A percentile compares a stretch with the other conserved stretches of the same genome.
phyloP scores from a whole-genome alignment of 2,797 vertebrate species.

The Bucorvus abyssinicus region DNA sequence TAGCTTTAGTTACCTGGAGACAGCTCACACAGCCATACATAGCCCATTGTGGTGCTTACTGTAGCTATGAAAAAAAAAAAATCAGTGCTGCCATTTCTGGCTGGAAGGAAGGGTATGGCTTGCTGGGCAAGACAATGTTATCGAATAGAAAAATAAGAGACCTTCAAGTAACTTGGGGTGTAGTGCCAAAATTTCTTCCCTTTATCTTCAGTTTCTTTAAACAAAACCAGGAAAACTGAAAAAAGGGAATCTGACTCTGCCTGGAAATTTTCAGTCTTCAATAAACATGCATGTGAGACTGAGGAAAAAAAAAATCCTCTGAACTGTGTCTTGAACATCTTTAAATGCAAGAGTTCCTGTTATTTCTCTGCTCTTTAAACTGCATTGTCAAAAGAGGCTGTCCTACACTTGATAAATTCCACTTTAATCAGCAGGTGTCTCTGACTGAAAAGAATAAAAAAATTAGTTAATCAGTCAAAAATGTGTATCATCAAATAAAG shows the following conservation, averaged over 20 bases:
- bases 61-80: background rate
- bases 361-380: background rate
- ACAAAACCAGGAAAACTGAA: background rate
- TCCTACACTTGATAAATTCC: conserved; percentile 11
- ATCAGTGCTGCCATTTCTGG: background rate
- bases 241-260: background rate
- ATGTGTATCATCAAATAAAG: conserved; percentile 21
- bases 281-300: accelerated
- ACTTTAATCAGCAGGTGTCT: conserved; percentile 28
- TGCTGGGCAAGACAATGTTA: background rate
- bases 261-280: background rate
- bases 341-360: background rate
- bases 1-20: background rate
- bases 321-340: background rate
- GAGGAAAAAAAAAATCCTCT: background rate
- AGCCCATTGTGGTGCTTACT: background rate
- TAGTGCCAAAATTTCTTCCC: background rate
- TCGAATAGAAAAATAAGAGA: background rate
- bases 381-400: conserved; percentile 5
- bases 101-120: background rate
- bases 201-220: background rate
- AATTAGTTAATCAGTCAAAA: conserved; percentile 17
- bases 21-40: background rate
- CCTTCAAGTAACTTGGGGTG: background rate
- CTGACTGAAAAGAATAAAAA: background rate